These are phyloP conservation scores for Hypomecis atomaria DNA, from an alignment of 2,888 invertebrate genomes.

Conservation along the genomic window DNA sequence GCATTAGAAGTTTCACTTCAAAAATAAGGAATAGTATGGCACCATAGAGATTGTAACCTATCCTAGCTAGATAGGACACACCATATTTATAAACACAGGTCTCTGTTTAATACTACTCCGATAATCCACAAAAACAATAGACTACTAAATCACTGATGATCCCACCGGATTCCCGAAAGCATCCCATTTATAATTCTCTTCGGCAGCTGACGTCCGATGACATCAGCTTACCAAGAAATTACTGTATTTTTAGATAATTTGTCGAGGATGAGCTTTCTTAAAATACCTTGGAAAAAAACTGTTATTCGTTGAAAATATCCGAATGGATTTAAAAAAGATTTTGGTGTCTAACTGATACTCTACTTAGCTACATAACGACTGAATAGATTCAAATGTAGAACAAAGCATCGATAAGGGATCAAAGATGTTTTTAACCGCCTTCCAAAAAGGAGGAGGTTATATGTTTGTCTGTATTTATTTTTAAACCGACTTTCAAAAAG, in stretches of 20 bases:
- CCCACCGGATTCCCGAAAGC: conserved; percentile 28
- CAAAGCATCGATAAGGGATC: too few relatives aligned
- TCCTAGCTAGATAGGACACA: too few relatives aligned
- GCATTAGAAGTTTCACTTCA: too few relatives aligned
- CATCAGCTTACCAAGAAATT: conserved; percentile 28
- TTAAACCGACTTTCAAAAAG: too few relatives aligned
- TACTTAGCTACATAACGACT: too few relatives aligned
- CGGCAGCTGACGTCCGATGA: conserved; percentile 25
- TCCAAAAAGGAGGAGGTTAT: too few relatives aligned
- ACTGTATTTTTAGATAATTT: conserved; percentile 23
- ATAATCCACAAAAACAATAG: conserved; percentile 8
- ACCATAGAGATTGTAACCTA: too few relatives aligned
- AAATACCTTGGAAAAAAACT: conserved; percentile 7
- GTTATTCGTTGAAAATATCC: conserved; percentile 14
- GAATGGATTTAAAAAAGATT: neutral
- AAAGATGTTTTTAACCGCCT: too few relatives aligned
- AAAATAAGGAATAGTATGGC: too few relatives aligned
- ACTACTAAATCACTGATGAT: conserved; percentile 14
- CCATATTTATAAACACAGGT: too few relatives aligned
- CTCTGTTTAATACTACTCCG: neutral
- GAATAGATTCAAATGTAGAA: too few relatives aligned
- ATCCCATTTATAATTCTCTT: conserved; percentile 25
- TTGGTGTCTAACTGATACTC: neutral
- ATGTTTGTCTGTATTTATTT: too few relatives aligned
- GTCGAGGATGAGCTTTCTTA: conserved; percentile 11